Conservation (phyloP, 2,888 invertebrate genomes). For the Nomada goodeniana region DNA sequence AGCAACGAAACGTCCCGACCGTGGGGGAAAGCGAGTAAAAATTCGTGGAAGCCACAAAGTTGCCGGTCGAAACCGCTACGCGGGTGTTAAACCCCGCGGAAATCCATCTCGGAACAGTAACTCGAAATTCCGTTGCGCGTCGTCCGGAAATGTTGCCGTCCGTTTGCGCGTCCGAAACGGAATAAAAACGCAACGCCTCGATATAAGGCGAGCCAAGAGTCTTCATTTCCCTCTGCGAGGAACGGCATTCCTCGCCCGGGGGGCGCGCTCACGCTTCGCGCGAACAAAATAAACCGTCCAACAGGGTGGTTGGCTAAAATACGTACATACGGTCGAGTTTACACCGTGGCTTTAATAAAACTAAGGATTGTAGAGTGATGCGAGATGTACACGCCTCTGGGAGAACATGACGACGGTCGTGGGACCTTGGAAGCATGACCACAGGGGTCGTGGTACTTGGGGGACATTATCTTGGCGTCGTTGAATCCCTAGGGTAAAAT, state of each 20-base stretch:
- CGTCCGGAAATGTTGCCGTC: background rate
- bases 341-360: background rate
- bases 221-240: background rate
- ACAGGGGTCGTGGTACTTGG: too few relatives aligned
- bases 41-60: background rate
- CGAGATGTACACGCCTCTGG: too few relatives aligned
- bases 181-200: background rate
- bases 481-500: too few relatives aligned
- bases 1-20: background rate
- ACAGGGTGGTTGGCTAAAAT: too few relatives aligned
- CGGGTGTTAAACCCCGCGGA: constrained; percentile 7
- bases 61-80: background rate
- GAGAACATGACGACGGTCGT: too few relatives aligned
- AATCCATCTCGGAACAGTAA: constrained; percentile 25
- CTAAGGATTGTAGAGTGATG: too few relatives aligned
- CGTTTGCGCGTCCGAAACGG: background rate
- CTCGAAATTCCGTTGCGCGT: background rate
- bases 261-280: background rate
- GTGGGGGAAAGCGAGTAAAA: background rate
- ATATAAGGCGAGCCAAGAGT: constrained; percentile 1
- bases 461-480: too few relatives aligned
- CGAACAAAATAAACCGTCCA: background rate
- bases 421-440: too few relatives aligned
- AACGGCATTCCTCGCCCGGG: background rate
- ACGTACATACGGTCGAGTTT: background rate